Base-by-base conservation (phyloP, 2,113 vertebrate species). In the Siphamia tubifer region DNA sequence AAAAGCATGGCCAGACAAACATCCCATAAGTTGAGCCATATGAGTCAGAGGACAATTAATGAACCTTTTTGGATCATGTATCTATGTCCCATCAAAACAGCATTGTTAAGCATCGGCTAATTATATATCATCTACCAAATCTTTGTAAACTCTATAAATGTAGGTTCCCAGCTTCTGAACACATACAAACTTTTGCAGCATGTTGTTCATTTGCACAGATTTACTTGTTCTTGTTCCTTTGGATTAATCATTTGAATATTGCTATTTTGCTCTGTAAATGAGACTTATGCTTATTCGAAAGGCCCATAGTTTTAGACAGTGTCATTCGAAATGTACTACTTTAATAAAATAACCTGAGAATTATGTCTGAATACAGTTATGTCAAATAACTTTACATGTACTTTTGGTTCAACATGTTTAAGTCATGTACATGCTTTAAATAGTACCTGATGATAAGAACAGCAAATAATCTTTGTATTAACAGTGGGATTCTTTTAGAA, bases 1-100 rank as follows among this genome's bases (percentile, higher is more conserved):
- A 83, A 91, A 88, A 90, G 90, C 87, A 68, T 44, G 49, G 57
- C 57, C 57, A 72, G 53, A 66, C 58, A 79, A 86, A 83, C 75
- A 77, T 77, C 49, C 63, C 60, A 51, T 78, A 82, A 87, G 47
- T 73, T 67, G 55, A 54, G 73, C 67, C 62, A 73, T 72, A 74
- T 83, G 77, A 81, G 44, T 81, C 64, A 82, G 64, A 73, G 63
- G 71, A 72, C 75, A 53, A 82, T 71, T 75, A 75, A 73, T 78
- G 76, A 62, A 42, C 54, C 74, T 57, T 65, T n/a, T 71, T 25
- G 20, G 61, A 60, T 80, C 68, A 63, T 68, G 81, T 60, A 79
- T 79, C 74, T 42, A 44, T 25, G 58, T 86, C 67, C 48, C 56
- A 64, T 82, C 74, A 77, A 42, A 65, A 38, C 61, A 35, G 73